A percentile compares a stretch with the other conserved stretches of the same genome.
Evolutionary conservation across 2,113 vertebrate genomes (phyloP).

Genomic region (Casuarius casuarius): DNA sequence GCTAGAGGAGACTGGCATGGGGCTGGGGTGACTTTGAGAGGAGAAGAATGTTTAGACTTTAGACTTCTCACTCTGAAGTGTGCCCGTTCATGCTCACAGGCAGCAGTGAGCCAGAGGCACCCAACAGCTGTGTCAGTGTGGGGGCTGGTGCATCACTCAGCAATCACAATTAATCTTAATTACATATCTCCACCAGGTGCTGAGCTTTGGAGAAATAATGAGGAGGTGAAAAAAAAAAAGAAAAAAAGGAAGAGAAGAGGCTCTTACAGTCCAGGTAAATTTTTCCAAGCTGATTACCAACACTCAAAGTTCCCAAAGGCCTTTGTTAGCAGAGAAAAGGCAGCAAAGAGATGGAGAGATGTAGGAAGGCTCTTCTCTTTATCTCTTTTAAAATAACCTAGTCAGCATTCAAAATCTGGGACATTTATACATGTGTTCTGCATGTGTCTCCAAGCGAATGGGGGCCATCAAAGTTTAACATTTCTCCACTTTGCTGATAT

Average conservation of each 20-base stretch:
- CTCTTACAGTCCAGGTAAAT: conserved; percentile 42
- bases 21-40: not conserved
- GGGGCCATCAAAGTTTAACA: not conserved
- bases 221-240: not conserved
- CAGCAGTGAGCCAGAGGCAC: not conserved
- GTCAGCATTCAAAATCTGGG: not conserved
- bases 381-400: not conserved
- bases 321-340: conserved; percentile 21
- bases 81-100: not conserved
- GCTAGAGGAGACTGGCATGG: not conserved
- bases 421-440: not conserved
- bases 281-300: conserved; percentile 27
- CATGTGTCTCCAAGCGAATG: not conserved
- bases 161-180: conserved; percentile 28
- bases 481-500: not conserved
- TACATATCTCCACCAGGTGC: not conserved
- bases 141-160: not conserved
- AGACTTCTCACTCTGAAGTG: no score
- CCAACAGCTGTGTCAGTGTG: not conserved
- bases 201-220: not conserved
- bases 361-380: not conserved
- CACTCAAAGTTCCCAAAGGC: conserved; percentile 4
- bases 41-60: not conserved
- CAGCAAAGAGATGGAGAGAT: not conserved
- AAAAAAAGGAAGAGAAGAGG: not conserved